A percentile compares a stretch with the other conserved stretches of the same genome.
Conservation (phyloP, 1,140 invertebrate species). For the Hypothenemus hampei region DNA sequence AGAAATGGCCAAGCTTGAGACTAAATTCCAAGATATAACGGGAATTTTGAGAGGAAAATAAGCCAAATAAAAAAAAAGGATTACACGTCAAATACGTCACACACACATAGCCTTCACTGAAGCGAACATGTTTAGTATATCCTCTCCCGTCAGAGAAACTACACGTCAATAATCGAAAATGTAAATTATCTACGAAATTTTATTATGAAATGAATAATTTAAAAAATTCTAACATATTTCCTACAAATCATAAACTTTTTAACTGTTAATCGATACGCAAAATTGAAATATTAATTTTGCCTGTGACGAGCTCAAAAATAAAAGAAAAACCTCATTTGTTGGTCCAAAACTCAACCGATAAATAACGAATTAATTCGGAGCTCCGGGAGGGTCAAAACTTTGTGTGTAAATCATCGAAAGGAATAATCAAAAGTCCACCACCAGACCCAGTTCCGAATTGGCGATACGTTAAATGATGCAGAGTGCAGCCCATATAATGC, state of each 20-base stretch:
- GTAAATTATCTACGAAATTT: neutral
- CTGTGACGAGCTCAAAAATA: no score
- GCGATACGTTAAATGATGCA: conserved; percentile 11
- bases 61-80: no score
- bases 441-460: conserved; percentile 3
- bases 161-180: neutral
- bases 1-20: no score
- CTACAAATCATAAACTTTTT: neutral
- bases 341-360: neutral
- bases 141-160: neutral
- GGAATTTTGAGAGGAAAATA: no score
- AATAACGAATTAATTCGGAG: conserved; percentile 23
- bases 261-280: neutral
- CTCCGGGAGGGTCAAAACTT: conserved; percentile 18
- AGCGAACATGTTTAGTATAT: no score
- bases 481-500: conserved; percentile 1
- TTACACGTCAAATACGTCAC: no score
- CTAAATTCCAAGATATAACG: no score
- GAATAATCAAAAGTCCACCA: conserved; percentile 13
- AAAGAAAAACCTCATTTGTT: neutral
- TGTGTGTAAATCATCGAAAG: conserved; percentile 17
- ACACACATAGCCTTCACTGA: no score
- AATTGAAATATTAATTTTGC: neutral
- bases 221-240: neutral
- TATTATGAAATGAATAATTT: neutral